Evolutionary conservation across 1,140 invertebrate species (phyloP), one percentile per base, ranked within the genome.

Genomic region (Carposina sasakii): DNA sequence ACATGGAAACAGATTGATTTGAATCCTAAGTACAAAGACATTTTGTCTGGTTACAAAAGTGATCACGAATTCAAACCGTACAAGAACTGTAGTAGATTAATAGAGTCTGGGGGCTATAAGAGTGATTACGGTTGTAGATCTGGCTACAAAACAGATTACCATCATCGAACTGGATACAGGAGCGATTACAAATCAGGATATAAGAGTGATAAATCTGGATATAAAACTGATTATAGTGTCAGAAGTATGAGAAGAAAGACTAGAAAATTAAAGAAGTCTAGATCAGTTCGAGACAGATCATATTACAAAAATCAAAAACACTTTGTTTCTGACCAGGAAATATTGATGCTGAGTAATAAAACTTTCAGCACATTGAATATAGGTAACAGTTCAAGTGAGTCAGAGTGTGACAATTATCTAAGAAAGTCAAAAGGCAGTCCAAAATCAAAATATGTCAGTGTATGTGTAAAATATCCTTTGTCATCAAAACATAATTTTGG

Each of bases 1-100:
- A 84, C 87, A 2, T 89, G 88, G 88, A 86, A 88, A 45, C 79
- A 89, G 71, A 89, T 89, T n/a, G 88, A 89, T 67, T 72, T 89
- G 0, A 89, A 89, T 67, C 87, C 87, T 19, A 89, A 89, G 69
- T 89, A 88, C 57, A 84, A 87, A 46, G 76, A 88, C 41, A 87
- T 87, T 48, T 69, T 89, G n/a, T 87, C 86, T 3, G 85, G 87
- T 21, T 85, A 85, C 34, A 87, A 87, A 73, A 88, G 88, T 61
- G 88, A 88, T 46, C 84, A 87, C 20, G 83, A 85, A 79, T 78
- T 74, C 64, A 88, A 79, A 69, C 87, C 81, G 1, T 84, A 81
- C 52, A 86, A 83, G 67, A 85, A 79, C 55, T 89, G 88, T 53
- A 89, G 88, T 67, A 85, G 87, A 54, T 68, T 89, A 6, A 82